These are phyloP conservation scores for Enteromius fasciolatus DNA, from an alignment of 2,797 vertebrate genomes.

Conservation along the genomic window DNA sequence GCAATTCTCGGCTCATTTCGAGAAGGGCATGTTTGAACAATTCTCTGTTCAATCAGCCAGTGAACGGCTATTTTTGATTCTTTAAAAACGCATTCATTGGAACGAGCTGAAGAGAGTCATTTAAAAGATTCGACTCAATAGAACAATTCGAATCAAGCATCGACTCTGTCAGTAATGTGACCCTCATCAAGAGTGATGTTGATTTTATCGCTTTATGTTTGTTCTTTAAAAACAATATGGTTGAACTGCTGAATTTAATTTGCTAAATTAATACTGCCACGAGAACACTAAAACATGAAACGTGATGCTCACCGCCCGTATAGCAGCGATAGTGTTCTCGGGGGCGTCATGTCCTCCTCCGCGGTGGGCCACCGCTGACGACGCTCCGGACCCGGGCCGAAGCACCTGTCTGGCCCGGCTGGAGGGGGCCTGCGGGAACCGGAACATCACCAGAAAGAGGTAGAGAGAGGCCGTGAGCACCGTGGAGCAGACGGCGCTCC, in stretches of 20 bases:
- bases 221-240: background rate
- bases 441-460: constrained; percentile 78
- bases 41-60: background rate
- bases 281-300: background rate
- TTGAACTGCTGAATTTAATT: background rate
- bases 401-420: constrained; percentile 80
- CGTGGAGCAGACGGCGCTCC: constrained; percentile 81
- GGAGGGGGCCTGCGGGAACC: constrained; percentile 80
- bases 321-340: constrained; percentile 93
- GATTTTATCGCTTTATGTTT: background rate
- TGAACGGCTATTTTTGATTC: background rate
- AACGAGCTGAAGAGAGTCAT: background rate
- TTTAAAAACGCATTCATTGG: background rate
- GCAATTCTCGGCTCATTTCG: background rate
- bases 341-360: constrained; percentile 92
- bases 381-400: constrained; percentile 67
- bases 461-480: constrained; percentile 79
- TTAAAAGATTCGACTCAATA: background rate
- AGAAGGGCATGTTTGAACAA: background rate
- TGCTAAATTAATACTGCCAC: background rate
- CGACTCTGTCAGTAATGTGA: background rate
- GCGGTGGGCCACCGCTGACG: constrained; percentile 85
- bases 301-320: constrained; percentile 81
- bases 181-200: no score
- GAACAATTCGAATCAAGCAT: background rate